Percentiles rank a stretch among this genome's conserved stretches.
Evolutionary conservation across 2,888 invertebrate genomes (phyloP).

Genomic region (Eupithecia inturbata): DNA sequence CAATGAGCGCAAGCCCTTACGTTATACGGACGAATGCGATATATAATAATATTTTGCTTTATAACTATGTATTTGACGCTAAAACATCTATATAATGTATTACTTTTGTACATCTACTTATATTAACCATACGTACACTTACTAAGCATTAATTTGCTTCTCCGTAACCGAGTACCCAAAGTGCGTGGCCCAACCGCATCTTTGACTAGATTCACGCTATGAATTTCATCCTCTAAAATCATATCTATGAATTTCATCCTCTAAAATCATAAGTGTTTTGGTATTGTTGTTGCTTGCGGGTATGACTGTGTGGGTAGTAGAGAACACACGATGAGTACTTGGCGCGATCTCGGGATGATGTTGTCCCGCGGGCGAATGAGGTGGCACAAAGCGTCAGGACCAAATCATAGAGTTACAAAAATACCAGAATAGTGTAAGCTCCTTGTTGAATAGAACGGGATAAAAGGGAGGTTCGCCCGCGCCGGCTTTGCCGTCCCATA

Average conservation of each 20-base stretch:
- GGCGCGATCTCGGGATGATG: slow-evolving; percentile 69
- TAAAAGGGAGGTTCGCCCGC: slow-evolving; percentile 65
- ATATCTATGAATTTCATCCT: slow-evolving; percentile 50
- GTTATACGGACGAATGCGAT: slow-evolving; percentile 84
- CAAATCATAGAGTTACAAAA: slow-evolving; percentile 39
- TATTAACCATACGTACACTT: slow-evolving; percentile 83
- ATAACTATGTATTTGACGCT: slow-evolving; percentile 84
- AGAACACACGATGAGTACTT: slow-evolving; percentile 74
- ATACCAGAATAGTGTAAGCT: slow-evolving; percentile 39
- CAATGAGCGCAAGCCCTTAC: slow-evolving; percentile 84
- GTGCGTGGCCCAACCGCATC: slow-evolving; percentile 64
- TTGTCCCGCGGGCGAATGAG: slow-evolving; percentile 79
- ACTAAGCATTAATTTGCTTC: slow-evolving; percentile 79
- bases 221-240: slow-evolving; percentile 51
- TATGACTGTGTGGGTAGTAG: slow-evolving; percentile 1
- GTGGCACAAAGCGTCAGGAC: slow-evolving; percentile 43
- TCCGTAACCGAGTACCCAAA: slow-evolving; percentile 70
- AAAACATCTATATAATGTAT: slow-evolving; percentile 85
- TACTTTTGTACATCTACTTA: slow-evolving; percentile 85
- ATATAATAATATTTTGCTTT: slow-evolving; percentile 84
- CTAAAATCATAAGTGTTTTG: slow-evolving; percentile 51
- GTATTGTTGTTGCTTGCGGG: background rate
- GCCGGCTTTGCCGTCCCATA: slow-evolving; percentile 80
- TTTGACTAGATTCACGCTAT: slow-evolving; percentile 45
- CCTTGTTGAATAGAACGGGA: slow-evolving; percentile 37